Evolutionary conservation across 1,140 invertebrate species (phyloP), one percentile per base, ranked within the genome.

Genomic region (Bombus cullumanus): DNA sequence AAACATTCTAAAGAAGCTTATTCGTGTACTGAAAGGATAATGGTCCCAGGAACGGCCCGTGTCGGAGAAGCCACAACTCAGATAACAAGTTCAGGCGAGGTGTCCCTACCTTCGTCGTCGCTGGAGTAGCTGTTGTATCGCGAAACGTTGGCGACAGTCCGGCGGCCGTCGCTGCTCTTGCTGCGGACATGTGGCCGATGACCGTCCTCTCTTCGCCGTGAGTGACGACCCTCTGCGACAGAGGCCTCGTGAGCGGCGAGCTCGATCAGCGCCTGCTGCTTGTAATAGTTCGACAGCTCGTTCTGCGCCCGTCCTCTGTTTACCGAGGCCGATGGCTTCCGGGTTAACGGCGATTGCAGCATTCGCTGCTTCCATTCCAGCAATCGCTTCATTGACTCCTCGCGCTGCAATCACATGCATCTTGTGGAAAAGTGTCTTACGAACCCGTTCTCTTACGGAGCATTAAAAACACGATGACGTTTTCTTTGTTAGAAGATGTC

Each of bases 311-410:
- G 92, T 39, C 95, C 87, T 89, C 96, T 82, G 94, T 91, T 94
- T 81, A 95, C 90, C 84, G 96, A 91, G 8, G 92, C 93, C 0
- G 96, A 96, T 69, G 97, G 96, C 94, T 98, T 98, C 80, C 97
- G 96, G 34, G 98, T 98, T 80, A 98, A 93, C 25, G 98, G 98
- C 34, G 97, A 98, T 93, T 98, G 98, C 86, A 98, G 95, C 98
- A 98, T 98, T 91, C 98, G 96, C 94, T 98, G 98, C 94, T 98
- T 98, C 98, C 98, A 98, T 95, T 98, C 98, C 22, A 98, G 94
- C 83, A 98, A 94, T 25, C 98, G 96, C 95, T 98, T 98, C 98
- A 98, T 98, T 10, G 98, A 98, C 94, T 98, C 98, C 95, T 98
- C 98, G 43, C 98, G 96, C 97, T 97, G 93, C 10, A 91, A 92